Evolutionary conservation across 2,888 invertebrate species (phyloP), one percentile per base, ranked within the genome.

Genomic region (Xanthia togata): DNA sequence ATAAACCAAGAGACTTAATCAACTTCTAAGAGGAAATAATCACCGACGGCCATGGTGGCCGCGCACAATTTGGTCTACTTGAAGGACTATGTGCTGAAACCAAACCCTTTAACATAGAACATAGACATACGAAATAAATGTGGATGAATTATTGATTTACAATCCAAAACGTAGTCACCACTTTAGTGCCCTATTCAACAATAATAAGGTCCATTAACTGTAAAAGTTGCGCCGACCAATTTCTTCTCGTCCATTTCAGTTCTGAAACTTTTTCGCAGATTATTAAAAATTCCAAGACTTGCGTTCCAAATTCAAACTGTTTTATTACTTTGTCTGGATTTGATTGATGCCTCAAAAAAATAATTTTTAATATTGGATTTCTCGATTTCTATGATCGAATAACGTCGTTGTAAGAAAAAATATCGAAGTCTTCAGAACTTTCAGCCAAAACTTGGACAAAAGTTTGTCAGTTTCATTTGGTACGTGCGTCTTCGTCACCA

Each of bases 321-420:
- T 85, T 78, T 77, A 84, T 77, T 68, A 71, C 76, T 79, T 83
- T 78, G n/a, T 73, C 38, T 47, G 14, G 12, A 76, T 50, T 74
- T 73, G 67, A 79, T 79, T 79, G 35, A 62, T 64, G 20, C 0
- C 31, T 31, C 17, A 57, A 67, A 31, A 35, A 69, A 26, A 53
- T 59, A 69, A 31, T 75, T 71, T 73, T 11, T 31, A 26, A 63
- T 69, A 70, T 73, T 62, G n/a, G 60, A 23, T 53, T n/a, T 23
- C 20, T 74, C 9, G 8, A 59, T 20, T 65, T 72, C 8, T 60
- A 53, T 26, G 41, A 57, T 11, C 26, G 14, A 60, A 47, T 71
- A 55, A 41, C 31, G 3, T 71, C n/a, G n/a, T 20, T 20, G n/a
- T 38, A 38, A n/a, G 1, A 64, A 55, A 26, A 31, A 67, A 5